phyloP scores from a whole-genome alignment of 2,888 invertebrate species.

The Labia minor region DNA sequence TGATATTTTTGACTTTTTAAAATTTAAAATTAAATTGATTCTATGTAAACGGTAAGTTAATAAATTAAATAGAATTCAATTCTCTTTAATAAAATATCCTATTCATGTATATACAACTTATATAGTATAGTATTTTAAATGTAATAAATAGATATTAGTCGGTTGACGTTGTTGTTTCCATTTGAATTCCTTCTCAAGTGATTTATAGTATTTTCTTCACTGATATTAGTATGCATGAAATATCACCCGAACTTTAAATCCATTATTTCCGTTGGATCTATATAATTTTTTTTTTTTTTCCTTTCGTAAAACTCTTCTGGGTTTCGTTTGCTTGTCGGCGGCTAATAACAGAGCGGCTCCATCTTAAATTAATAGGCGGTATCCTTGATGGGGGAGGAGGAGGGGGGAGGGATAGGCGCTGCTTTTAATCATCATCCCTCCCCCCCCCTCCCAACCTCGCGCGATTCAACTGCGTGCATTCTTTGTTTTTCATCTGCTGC shows the following conservation, averaged over 20 bases:
- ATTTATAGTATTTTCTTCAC: neutral
- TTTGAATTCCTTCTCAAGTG: too few relatives aligned
- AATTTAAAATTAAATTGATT: too few relatives aligned
- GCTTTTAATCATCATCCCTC: neutral
- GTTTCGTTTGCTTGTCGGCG: slow-evolving; percentile 13
- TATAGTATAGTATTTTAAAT: too few relatives aligned
- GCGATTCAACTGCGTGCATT: too few relatives aligned
- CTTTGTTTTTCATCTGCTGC: too few relatives aligned
- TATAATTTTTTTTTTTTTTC: neutral
- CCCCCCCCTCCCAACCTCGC: neutral
- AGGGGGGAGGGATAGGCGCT: neutral
- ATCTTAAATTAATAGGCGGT: slow-evolving; percentile 13
- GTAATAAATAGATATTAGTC: too few relatives aligned
- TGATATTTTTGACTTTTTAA: too few relatives aligned
- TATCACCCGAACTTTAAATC: slow-evolving; percentile 1
- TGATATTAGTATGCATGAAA: neutral
- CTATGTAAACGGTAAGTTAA: too few relatives aligned
- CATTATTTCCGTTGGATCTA: neutral
- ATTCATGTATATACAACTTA: too few relatives aligned
- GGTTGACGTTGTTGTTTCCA: too few relatives aligned
- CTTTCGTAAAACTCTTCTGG: neutral
- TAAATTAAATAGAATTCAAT: too few relatives aligned
- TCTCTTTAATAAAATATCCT: too few relatives aligned
- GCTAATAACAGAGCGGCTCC: neutral
- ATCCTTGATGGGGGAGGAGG: neutral